Percentiles rank a stretch among this genome's conserved stretches.
phyloP scores from a whole-genome alignment of 2,888 invertebrate species.

The Erebia aethiops region DNA sequence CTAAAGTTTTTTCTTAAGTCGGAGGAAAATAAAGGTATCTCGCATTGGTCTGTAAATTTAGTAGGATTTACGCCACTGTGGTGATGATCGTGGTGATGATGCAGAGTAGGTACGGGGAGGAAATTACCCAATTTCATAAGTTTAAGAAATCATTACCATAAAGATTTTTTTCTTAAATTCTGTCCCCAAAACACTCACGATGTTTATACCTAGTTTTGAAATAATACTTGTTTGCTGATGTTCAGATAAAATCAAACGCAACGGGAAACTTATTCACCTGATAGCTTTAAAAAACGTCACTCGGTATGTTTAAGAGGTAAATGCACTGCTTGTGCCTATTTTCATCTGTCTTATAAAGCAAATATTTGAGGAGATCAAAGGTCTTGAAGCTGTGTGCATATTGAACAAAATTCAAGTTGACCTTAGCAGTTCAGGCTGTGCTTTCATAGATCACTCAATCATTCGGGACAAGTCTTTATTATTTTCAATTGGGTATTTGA shows the following conservation, averaged over 20 bases:
- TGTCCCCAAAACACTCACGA: conserved; percentile 1
- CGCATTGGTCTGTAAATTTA: neutral
- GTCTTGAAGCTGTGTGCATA: no score
- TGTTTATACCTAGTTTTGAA: neutral
- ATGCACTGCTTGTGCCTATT: neutral
- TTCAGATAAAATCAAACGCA: neutral
- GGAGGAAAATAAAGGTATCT: neutral
- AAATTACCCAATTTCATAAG: neutral
- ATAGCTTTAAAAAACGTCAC: neutral
- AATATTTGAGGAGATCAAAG: no score
- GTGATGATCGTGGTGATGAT: neutral
- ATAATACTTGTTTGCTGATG: neutral
- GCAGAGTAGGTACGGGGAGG: neutral
- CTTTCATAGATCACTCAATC: no score
- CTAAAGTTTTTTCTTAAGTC: neutral
- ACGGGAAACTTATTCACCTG: neutral
- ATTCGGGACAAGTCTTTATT: no score
- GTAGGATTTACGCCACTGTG: neutral
- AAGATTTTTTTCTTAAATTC: neutral
- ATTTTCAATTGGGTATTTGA: no score
- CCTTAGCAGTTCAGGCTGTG: no score
- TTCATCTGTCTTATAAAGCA: no score
- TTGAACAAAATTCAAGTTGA: no score
- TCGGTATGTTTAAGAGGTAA: neutral
- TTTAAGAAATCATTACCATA: neutral